Conservation (phyloP, 2,113 vertebrate genomes). For the Tauraco erythrolophus region DNA sequence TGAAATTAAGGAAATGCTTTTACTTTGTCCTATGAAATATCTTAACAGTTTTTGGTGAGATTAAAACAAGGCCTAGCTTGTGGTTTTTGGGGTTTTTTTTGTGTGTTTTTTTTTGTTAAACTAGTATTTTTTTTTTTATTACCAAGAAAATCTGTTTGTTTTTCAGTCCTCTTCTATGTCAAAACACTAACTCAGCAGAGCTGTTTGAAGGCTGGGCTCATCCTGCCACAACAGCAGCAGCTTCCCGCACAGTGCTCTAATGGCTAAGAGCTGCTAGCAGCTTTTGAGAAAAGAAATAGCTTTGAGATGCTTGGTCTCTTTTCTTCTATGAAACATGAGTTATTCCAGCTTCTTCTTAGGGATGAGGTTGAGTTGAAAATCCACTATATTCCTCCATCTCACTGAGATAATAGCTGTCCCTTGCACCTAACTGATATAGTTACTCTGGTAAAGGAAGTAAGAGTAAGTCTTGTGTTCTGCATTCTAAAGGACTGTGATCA, state of each 20-base stretch:
- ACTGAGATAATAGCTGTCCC: background rate
- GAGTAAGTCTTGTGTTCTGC: background rate
- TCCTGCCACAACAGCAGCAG: background rate
- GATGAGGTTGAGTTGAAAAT: background rate
- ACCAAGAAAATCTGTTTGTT: background rate
- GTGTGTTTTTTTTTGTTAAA: background rate
- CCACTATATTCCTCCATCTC: background rate
- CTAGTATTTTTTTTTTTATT: background rate
- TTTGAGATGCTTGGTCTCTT: background rate
- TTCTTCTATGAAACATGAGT: background rate
- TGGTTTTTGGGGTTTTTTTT: background rate
- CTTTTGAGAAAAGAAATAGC: background rate
- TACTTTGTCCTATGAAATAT: background rate
- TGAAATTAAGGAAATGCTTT: background rate
- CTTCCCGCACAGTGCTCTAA: background rate
- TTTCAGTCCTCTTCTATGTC: background rate
- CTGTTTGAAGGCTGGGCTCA: background rate
- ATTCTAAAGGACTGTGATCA: background rate
- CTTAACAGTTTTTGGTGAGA: background rate
- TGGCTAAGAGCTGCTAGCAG: background rate
- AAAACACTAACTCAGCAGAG: background rate
- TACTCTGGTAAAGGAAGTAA: background rate
- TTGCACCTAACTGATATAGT: background rate
- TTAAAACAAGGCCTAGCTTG: background rate
- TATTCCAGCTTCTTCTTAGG: background rate